Base-by-base conservation (phyloP, 2,113 vertebrate species). In the Ursus arctos region DNA sequence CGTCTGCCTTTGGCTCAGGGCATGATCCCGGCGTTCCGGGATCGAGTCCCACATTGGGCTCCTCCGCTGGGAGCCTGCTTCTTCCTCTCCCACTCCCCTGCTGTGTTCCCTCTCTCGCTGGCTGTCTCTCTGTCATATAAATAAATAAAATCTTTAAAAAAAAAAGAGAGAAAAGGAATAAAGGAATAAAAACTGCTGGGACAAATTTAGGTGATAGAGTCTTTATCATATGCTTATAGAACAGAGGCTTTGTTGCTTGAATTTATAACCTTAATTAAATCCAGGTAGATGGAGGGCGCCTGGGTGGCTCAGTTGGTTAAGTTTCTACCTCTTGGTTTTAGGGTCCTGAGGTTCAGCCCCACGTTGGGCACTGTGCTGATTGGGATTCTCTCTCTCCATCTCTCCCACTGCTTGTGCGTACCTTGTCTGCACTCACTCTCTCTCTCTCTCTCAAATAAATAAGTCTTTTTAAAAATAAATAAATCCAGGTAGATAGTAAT, bases 121-220 rank as follows among this genome's bases (percentile, higher is more conserved):
- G 36, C 36, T 36, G 36, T 36, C 36, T 36, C 36, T 36, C 36
- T 36, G 36, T 36, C 36, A 36, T 36, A 36, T 36, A 36, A 36
- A 36, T 36, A 36, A 36, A 36, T 36, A 36, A 36, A 36, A 36
- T 36, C 36, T 36, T 36, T 36, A 36, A 57, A 63, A 63, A 63
- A 26, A 10, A 63, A 63, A 63, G 21, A 63, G 31, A 63, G 61
- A 10, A 63, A 63, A 63, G n/a, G n/a, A 94, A 24, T 86, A 91
- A 93, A 24, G 33, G 33, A 94, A 22, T 86, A 91, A 94, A 94
- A 94, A 83, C 21, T 43, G 49, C n/a, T 86, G 72, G 63, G 67
- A 19, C 28, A 85, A 71, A n/a, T 85, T 87, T 77, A 61, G 12
- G 6, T 90, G 33, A 36, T 63, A 88, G 18, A 21, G 24, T 69